Conservation (phyloP, 2,113 vertebrate genomes). For the Rhabdornis inornatus region DNA sequence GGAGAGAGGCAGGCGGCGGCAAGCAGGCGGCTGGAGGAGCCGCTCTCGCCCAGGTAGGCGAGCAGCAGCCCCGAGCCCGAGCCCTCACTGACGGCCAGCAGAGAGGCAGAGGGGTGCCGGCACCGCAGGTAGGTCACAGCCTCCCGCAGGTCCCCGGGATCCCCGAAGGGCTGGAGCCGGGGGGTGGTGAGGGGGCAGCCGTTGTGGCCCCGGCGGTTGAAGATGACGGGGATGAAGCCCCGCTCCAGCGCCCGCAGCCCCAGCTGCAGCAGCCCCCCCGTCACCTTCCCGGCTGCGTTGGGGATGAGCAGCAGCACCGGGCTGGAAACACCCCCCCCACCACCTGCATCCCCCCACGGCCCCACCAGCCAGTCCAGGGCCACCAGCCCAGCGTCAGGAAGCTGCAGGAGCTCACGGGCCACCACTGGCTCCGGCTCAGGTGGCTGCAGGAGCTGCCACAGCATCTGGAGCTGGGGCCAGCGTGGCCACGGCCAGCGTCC, state of each 20-base stretch:
- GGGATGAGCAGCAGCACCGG: conserved; percentile 82
- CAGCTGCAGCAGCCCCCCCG: conserved; percentile 71
- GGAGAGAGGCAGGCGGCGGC: conserved; percentile 87
- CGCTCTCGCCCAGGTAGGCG: conserved; percentile 85
- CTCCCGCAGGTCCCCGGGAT: conserved; percentile 84
- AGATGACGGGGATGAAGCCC: conserved; percentile 81
- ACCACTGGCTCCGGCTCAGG: neutral
- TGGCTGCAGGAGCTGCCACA: neutral
- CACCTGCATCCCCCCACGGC: conserved; percentile 76
- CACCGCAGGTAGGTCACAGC: conserved; percentile 77
- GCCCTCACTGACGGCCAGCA: conserved; percentile 85
- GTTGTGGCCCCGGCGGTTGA: conserved; percentile 84
- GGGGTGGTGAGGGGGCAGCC: conserved; percentile 80
- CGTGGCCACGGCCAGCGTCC: neutral
- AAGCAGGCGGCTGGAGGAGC: conserved; percentile 80
- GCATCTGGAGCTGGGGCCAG: conserved; percentile 15
- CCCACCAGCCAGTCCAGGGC: conserved; percentile 70
- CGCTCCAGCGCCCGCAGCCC: conserved; percentile 73
- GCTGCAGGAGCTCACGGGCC: conserved; percentile 11
- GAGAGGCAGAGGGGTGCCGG: conserved; percentile 71
- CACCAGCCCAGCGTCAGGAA: neutral
- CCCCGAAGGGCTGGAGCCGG: conserved; percentile 77
- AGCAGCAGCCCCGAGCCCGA: conserved; percentile 85
- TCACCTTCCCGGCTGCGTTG: conserved; percentile 78
- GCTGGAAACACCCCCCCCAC: conserved; percentile 56